Evolutionary conservation across 2,797 vertebrate species (phyloP).

Genomic region (Avahi laniger): DNA sequence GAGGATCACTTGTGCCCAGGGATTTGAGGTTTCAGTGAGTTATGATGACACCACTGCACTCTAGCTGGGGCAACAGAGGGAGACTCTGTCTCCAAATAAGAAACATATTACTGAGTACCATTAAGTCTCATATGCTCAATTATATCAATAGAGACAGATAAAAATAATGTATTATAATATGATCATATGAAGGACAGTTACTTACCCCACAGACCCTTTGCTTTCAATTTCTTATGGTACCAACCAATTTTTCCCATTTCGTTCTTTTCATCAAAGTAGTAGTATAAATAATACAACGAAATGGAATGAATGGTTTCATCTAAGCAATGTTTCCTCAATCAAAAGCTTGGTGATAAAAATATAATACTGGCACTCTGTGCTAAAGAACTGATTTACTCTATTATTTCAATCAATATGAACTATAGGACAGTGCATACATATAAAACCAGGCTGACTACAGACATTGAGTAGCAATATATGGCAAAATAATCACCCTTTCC

Average conservation of each 20-base stretch:
- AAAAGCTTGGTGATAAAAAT: background rate
- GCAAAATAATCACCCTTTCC: background rate
- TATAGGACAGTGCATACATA: background rate
- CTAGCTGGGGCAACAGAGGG: no score
- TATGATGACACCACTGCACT: no score
- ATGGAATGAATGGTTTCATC: background rate
- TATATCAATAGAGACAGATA: background rate
- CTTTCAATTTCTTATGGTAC: background rate
- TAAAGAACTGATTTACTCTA: slow-evolving; percentile 5
- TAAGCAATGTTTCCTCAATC: background rate
- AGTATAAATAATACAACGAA: background rate
- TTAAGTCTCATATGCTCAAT: background rate
- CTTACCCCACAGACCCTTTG: background rate
- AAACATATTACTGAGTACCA: background rate
- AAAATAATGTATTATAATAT: background rate
- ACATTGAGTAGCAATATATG: background rate
- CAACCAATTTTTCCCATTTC: background rate
- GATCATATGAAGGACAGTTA: background rate
- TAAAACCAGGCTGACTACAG: background rate
- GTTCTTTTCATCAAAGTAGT: background rate
- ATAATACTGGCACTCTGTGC: background rate
- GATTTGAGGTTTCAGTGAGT: no score
- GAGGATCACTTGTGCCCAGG: no score
- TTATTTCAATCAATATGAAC: background rate
- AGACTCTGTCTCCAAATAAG: no score